These are phyloP conservation scores for Cyanoramphus novaezelandiae DNA, from an alignment of 2,113 vertebrate genomes.

Conservation along the genomic window DNA sequence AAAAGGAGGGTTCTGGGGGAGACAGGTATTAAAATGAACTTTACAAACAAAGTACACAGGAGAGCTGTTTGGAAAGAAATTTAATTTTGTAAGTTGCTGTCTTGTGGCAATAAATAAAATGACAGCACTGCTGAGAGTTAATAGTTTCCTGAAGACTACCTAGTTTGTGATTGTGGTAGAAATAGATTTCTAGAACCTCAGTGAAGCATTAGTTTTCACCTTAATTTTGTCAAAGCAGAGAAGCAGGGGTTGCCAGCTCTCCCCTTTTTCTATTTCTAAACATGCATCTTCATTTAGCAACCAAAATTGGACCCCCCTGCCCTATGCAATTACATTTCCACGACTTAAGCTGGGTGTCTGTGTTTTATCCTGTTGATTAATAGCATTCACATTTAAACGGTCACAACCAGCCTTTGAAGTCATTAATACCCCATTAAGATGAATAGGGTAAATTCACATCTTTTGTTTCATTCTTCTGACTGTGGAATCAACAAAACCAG, in stretches of 20 bases:
- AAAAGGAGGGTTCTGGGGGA: not conserved
- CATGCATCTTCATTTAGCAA: slow-evolving; percentile 37
- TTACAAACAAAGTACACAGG: not conserved
- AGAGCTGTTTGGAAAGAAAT: slow-evolving; percentile 32
- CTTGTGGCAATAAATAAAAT: slow-evolving; percentile 55
- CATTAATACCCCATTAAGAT: slow-evolving; percentile 72
- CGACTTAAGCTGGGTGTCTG: slow-evolving; percentile 20
- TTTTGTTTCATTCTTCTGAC: slow-evolving; percentile 62
- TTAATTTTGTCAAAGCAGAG: slow-evolving; percentile 21
- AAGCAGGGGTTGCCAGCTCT: not conserved
- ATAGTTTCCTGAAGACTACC: slow-evolving; percentile 29
- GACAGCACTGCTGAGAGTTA: slow-evolving; percentile 49
- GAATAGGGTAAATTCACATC: slow-evolving; percentile 58
- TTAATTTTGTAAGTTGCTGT: slow-evolving; percentile 48
- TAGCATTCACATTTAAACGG: slow-evolving; percentile 69
- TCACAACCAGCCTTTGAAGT: slow-evolving; percentile 50
- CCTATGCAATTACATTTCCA: slow-evolving; percentile 60
- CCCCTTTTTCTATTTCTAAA: not conserved
- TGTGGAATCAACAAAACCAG: slow-evolving; percentile 43
- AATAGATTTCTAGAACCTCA: slow-evolving; percentile 23
- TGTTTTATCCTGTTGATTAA: slow-evolving; percentile 71
- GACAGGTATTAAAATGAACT: not conserved
- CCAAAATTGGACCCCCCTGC: slow-evolving; percentile 41
- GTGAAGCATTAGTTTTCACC: not conserved
- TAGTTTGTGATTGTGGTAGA: slow-evolving; percentile 30